Evolutionary conservation across 2,797 vertebrate species (phyloP).

Genomic region (Acanthornis magna): DNA sequence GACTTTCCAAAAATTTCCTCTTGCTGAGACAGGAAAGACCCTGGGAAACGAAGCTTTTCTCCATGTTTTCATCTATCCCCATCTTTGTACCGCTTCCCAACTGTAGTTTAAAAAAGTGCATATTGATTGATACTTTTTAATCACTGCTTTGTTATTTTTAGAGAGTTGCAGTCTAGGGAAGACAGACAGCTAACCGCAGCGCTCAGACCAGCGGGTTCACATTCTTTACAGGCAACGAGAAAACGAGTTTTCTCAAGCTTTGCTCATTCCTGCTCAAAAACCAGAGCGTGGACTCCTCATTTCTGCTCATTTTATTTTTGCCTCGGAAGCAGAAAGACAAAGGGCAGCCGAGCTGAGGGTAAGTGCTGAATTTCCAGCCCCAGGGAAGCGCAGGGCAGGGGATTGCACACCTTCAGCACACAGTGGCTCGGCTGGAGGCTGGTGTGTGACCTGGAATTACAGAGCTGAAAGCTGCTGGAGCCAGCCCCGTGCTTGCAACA

Average conservation of each 20-base stretch:
- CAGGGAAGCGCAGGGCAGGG: accelerated
- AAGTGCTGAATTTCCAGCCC: background rate
- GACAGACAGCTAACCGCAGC: conserved; percentile 40
- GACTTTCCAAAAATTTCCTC: background rate
- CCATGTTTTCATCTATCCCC: background rate
- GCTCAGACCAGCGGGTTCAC: conserved; percentile 27
- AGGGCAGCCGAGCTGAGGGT: background rate
- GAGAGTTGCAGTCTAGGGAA: background rate
- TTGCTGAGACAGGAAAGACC: background rate
- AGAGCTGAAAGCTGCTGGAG: background rate
- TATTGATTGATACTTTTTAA: conserved; percentile 53
- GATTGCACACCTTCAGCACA: background rate
- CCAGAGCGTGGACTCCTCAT: background rate
- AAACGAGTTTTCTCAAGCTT: conserved; percentile 36
- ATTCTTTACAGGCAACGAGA: conserved; percentile 31
- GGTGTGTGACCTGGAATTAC: background rate
- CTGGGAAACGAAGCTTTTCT: background rate
- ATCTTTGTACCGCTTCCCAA: background rate
- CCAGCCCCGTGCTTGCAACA: background rate
- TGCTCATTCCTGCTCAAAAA: background rate
- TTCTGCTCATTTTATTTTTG: background rate
- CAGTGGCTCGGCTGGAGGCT: accelerated
- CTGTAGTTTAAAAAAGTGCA: background rate
- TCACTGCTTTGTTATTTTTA: conserved; percentile 37
- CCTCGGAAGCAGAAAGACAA: background rate